Base-by-base conservation (phyloP, 2,888 invertebrate species). In the Stenoptilia bipunctidactyla region DNA sequence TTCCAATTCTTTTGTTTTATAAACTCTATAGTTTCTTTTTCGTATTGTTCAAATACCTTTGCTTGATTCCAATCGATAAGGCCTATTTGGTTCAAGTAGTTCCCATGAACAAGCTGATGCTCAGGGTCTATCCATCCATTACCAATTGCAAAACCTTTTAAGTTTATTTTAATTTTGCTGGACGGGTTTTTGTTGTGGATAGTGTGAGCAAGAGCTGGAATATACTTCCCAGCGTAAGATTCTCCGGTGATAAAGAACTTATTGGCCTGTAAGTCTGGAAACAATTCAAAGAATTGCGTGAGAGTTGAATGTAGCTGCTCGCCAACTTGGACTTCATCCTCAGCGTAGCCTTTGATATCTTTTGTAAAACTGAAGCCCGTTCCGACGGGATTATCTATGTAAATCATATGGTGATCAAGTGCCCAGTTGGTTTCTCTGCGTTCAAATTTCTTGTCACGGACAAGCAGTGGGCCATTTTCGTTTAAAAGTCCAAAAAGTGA, bases 381-480 rank as follows among this genome's bases (percentile, higher is more conserved):
- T 1, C 89, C 88, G 1, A 88, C 89, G 1, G 90, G 90, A 47
- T 88, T 89, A 50, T 90, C 90, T 42, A 90, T 86, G 56, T 86
- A 90, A 30, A 90, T 68, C 34, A 90, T 58, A 46, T 88, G 86
- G 52, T 85, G 77, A 15, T 85, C 74, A 2, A 80, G 54, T 15
- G 87, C 86, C 89, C 89, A 90, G 15, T 87, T 77, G 44, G 85
- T 72, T 41, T 86, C 69, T 42, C 87, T 58, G 2, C 59, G 10
- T 1, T 56, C 48, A 38, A 82, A 72, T 1, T 73, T 70, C 14
- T 62, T 54, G 42, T 70, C 65, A 15, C 56, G 73, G 0, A 86
- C 79, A 38, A 63, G 56, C 30, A 87, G 65, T 0, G 90, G 90
- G 0, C 90, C 90, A 44, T 87, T 65, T 66, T 89, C 89, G 0